A percentile compares a stretch with the other conserved stretches of the same genome.
Conservation (phyloP, 2,113 vertebrate genomes). For the Rostratula benghalensis region DNA sequence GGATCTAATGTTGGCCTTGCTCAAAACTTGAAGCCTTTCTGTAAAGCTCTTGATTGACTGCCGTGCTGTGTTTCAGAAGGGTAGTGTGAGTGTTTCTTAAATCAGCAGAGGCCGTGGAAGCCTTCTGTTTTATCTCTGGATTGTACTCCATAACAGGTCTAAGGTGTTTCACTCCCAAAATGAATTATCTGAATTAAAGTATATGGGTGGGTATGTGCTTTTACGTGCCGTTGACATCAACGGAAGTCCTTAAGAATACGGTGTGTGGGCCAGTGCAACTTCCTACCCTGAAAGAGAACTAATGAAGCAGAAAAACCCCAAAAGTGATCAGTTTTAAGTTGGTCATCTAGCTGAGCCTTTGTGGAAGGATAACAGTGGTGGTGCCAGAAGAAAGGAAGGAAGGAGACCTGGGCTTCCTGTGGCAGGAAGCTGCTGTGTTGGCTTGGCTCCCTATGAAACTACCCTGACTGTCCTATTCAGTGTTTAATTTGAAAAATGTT, state of each 20-base stretch:
- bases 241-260: accelerated
- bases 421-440: background rate
- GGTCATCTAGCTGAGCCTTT: background rate
- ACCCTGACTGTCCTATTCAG: background rate
- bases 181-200: background rate
- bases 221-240: background rate
- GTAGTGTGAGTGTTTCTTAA: background rate
- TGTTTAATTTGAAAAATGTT: background rate
- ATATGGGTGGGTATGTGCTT: accelerated
- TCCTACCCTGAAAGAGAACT: background rate
- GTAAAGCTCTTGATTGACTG: background rate
- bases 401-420: background rate
- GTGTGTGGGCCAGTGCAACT: background rate
- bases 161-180: background rate
- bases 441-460: background rate
- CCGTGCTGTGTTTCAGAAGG: background rate
- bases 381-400: background rate
- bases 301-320: background rate
- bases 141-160: background rate
- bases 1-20: background rate
- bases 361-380: background rate
- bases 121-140: background rate
- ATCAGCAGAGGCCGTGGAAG: background rate
- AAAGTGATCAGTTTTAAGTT: background rate
- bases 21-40: background rate